phyloP scores from a whole-genome alignment of 2,888 invertebrate species.

The Allacma fusca region DNA sequence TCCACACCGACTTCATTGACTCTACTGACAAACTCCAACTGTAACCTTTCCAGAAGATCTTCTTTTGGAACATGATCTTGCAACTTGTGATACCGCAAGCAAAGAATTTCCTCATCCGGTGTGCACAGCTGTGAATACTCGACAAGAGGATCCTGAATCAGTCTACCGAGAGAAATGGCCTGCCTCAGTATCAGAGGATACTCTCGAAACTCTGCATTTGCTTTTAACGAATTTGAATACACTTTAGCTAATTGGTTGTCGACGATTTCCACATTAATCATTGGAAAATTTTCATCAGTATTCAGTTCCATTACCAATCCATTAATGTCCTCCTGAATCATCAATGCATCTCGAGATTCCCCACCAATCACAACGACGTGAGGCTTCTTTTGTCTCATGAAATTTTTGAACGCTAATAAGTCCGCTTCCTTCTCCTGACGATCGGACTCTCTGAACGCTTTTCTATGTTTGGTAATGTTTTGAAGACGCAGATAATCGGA shows the following conservation, averaged over 20 bases:
- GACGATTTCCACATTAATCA: conserved; percentile 86
- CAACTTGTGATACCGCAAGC: conserved; percentile 88
- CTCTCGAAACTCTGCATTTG: conserved; percentile 86
- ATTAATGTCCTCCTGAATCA: conserved; percentile 80
- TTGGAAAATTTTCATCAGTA: conserved; percentile 86
- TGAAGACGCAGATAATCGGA: conserved; percentile 89
- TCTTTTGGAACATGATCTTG: conserved; percentile 76
- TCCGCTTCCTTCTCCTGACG: conserved; percentile 75
- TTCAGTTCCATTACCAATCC: conserved; percentile 77
- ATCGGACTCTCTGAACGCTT: conserved; percentile 75
- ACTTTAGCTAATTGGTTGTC: conserved; percentile 94
- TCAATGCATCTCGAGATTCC: conserved; percentile 86
- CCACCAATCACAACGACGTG: conserved; percentile 88
- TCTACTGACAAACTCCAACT: conserved; percentile 87
- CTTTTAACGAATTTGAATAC: conserved; percentile 89
- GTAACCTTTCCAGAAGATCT: conserved; percentile 82
- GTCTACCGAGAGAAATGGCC: conserved; percentile 90
- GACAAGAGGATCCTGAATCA: conserved; percentile 93
- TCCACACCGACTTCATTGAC: conserved; percentile 99
- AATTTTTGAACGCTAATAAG: conserved; percentile 75
- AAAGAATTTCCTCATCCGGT: conserved; percentile 94
- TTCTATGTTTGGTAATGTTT: conserved; percentile 82
- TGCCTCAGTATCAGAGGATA: conserved; percentile 90
- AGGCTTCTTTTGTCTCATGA: conserved; percentile 89
- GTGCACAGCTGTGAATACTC: conserved; percentile 97